These are phyloP conservation scores for Psophia crepitans DNA, from an alignment of 2,113 vertebrate genomes.

Conservation along the genomic window DNA sequence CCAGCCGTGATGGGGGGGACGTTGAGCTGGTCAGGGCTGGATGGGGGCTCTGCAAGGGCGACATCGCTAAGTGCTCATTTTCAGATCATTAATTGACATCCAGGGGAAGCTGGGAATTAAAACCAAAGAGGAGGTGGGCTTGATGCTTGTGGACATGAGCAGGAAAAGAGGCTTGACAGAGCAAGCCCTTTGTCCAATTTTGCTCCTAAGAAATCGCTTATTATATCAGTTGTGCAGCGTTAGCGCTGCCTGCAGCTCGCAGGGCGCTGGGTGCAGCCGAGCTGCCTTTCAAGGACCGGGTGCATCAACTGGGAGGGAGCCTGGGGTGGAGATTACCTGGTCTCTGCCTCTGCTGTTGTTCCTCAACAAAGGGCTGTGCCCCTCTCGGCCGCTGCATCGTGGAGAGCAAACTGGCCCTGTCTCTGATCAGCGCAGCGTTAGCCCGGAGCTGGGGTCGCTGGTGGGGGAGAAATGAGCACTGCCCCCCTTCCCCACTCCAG, in stretches of 20 bases:
- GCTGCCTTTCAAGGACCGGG: background rate
- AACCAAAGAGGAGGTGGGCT: background rate
- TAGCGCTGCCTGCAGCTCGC: background rate
- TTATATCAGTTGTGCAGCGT: accelerated
- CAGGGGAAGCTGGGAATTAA: background rate
- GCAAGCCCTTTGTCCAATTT: background rate
- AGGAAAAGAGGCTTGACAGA: background rate
- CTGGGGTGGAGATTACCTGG: background rate
- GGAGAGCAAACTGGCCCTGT: accelerated
- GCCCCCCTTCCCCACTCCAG: background rate
- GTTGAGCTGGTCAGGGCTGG: background rate
- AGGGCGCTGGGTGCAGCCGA: background rate
- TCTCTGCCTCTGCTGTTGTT: background rate
- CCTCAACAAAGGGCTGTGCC: background rate
- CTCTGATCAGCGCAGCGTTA: background rate
- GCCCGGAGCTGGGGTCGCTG: accelerated
- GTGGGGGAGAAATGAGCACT: background rate
- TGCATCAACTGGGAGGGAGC: background rate
- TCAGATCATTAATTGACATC: background rate
- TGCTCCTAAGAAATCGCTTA: background rate
- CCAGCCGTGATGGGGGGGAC: accelerated
- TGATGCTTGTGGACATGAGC: accelerated
- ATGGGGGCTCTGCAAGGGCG: background rate
- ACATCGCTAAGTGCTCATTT: background rate
- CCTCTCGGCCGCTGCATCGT: background rate